Base-by-base conservation (phyloP, 2,888 invertebrate species). In the Eledona agricola region DNA sequence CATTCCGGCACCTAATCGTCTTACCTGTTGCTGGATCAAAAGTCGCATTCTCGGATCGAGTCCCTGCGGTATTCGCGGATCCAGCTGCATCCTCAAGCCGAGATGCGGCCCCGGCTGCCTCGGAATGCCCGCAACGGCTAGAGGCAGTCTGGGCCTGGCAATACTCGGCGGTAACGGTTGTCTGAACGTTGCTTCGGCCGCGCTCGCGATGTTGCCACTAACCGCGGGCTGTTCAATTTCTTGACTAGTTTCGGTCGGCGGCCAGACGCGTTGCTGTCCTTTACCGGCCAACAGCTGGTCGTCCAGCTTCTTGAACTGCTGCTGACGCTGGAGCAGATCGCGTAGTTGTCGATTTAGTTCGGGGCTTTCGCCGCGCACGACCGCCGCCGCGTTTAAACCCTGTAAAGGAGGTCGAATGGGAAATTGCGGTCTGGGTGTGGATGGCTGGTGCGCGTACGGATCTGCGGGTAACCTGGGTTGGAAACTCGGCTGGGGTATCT, bases 281-380 rank as follows among this genome's bases (percentile, higher is more conserved):
- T 76, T 74, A 3, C 72, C 75, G 1, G 74, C 72, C 26, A 72
- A 51, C 28, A 74, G 54, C 29, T 74, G 72, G 16, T 73, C 69
- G 45, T 83, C 82, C 58, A 82, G 72, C 62, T 84, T 82, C 63
- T 83, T 83, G 54, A 78, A 81, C 38, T 78, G 83, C 53, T 89
- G 88, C 65, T 89, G 90, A 35, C 89, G 79, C 71, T 92, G 91
- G 45, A 93, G 78, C 57, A 93, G 76, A 71, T 93, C 92, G 15
- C 93, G 78, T 28, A 93, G 78, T 68, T 94, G 93, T 2, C 88
- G 80, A 67, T 88, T 88, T 68, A 86, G 80, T 65, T 84, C 83
- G 26, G 79, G 81, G 45, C 78, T 79, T 35, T 77, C 55, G n/a
- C 11, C 35, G 2, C 40, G 12, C 4, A 58, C 72, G 49, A 23